Conservation (phyloP, 2,888 invertebrate species). For the Chromoteleia sp. region DNA sequence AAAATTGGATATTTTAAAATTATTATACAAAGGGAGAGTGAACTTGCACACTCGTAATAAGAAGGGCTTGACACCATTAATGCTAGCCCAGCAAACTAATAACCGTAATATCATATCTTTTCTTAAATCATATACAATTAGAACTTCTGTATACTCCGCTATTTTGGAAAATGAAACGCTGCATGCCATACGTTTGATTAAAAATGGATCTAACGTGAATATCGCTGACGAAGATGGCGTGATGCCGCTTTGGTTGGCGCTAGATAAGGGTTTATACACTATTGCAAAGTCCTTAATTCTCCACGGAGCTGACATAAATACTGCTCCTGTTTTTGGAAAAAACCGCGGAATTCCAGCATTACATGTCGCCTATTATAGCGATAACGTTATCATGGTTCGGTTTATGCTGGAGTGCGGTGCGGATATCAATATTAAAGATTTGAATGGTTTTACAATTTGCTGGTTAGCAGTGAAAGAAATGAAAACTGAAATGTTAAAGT, state of each 20-base stretch:
- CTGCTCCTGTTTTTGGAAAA: background rate
- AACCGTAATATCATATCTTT: background rate
- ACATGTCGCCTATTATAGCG: slow-evolving; percentile 1
- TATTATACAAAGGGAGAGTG: background rate
- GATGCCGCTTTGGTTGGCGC: background rate
- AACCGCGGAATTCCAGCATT: background rate
- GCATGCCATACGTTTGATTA: background rate
- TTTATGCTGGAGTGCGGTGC: slow-evolving; percentile 9
- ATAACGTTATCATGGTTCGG: background rate
- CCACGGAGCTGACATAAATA: slow-evolving; percentile 3
- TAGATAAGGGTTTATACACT: background rate
- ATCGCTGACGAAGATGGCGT: background rate
- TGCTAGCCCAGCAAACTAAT: background rate
- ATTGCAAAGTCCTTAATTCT: background rate
- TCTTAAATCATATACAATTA: background rate
- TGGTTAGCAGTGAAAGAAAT: slow-evolving; percentile 11
- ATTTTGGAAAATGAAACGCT: background rate
- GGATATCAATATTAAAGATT: slow-evolving; percentile 1
- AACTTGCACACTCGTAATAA: background rate
- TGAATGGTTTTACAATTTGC: background rate
- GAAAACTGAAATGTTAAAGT: slow-evolving; percentile 2
- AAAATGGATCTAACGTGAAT: background rate
- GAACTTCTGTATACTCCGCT: background rate
- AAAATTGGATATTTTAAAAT: background rate
- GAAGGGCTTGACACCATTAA: slow-evolving; percentile 5